Evolutionary conservation across 2,888 invertebrate species (phyloP).

Genomic region (Acleris cristana): DNA sequence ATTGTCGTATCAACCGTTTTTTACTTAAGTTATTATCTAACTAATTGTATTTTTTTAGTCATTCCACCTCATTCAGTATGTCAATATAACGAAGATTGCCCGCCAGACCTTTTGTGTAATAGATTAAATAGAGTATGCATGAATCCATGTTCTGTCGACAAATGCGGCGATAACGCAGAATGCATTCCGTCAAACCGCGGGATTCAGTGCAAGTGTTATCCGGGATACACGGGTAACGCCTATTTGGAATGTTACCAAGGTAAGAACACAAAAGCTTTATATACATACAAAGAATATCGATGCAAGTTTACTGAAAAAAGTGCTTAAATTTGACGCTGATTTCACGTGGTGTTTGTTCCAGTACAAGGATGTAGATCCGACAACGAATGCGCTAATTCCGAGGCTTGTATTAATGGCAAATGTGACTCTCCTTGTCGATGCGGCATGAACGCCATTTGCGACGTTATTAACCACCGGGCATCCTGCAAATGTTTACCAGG

Average conservation of each 20-base stretch:
- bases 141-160: conserved; percentile 90
- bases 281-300: too few relatives aligned
- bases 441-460: conserved; percentile 91
- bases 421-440: conserved; percentile 91
- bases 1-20: background rate
- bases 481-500: conserved; percentile 93
- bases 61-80: conserved; percentile 83
- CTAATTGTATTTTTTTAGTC: conserved; percentile 57
- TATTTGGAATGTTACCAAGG: conserved; percentile 88
- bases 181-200: conserved; percentile 90
- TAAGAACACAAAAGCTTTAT: conserved; percentile 49
- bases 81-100: conserved; percentile 96
- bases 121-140: conserved; percentile 92
- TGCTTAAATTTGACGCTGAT: background rate
- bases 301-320: background rate
- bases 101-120: conserved; percentile 93
- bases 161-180: conserved; percentile 92
- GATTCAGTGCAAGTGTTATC: conserved; percentile 89
- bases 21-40: background rate
- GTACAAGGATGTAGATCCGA: conserved; percentile 89
- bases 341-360: conserved; percentile 50
- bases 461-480: conserved; percentile 90
- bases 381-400: conserved; percentile 88
- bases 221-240: conserved; percentile 90
- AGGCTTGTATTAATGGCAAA: conserved; percentile 90